phyloP scores from a whole-genome alignment of 2,888 invertebrate genomes.

The Amphipyra tragopoginis region DNA sequence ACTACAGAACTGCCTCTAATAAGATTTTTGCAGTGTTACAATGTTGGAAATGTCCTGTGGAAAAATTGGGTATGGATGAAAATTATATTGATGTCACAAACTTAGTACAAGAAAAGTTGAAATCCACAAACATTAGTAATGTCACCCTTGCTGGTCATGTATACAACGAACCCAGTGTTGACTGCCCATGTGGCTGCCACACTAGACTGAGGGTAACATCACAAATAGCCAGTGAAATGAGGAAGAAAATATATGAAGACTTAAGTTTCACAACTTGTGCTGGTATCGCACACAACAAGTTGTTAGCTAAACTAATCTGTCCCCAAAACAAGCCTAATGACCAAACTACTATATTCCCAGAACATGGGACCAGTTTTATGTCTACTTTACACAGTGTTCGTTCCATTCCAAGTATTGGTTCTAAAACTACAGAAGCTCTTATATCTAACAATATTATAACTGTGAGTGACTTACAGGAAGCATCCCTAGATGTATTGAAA shows the following conservation, averaged over 20 bases:
- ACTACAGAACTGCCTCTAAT: constrained; percentile 94
- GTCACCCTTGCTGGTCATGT: constrained; percentile 89
- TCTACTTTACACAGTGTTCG: constrained; percentile 90
- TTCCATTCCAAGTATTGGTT: constrained; percentile 94
- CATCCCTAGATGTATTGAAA: constrained; percentile 89
- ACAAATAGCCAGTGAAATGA: constrained; percentile 93
- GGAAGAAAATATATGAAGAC: constrained; percentile 91
- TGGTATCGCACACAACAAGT: constrained; percentile 95
- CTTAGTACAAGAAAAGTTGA: constrained; percentile 89
- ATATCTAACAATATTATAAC: constrained; percentile 91
- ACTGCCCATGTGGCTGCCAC: constrained; percentile 94
- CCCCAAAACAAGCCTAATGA: constrained; percentile 94
- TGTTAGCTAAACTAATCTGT: constrained; percentile 94
- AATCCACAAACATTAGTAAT: constrained; percentile 71
- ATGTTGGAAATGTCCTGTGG: constrained; percentile 93
- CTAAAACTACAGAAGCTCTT: constrained; percentile 92
- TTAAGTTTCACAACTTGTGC: constrained; percentile 94
- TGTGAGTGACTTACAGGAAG: constrained; percentile 92
- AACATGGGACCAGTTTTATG: constrained; percentile 91
- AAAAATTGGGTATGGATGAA: constrained; percentile 96
- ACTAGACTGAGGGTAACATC: constrained; percentile 92
- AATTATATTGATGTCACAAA: constrained; percentile 95
- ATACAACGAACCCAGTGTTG: constrained; percentile 87
- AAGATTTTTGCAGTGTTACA: constrained; percentile 93
- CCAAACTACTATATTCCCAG: constrained; percentile 94